Percentiles rank a stretch among this genome's conserved stretches.
Evolutionary conservation across 2,797 vertebrate species (phyloP).

Genomic region (Carcharodon carcharias): DNA sequence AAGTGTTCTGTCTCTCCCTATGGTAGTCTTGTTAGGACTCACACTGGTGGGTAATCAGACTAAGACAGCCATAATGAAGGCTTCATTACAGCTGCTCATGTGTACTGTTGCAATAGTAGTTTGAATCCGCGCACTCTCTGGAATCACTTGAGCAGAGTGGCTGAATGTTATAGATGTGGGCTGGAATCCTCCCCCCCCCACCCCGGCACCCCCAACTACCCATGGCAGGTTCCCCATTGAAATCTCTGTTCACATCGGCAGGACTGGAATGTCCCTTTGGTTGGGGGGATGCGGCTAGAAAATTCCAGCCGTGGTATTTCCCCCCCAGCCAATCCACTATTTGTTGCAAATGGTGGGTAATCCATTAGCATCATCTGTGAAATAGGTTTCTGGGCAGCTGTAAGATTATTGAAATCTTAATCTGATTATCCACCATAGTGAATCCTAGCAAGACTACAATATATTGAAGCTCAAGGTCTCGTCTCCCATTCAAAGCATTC

Average conservation of each 20-base stretch:
- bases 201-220: too few species aligned
- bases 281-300: too few species aligned
- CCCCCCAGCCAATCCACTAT: neutral
- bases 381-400: neutral
- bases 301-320: neutral
- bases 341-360: neutral
- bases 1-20: neutral
- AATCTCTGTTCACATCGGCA: too few species aligned
- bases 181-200: too few species aligned
- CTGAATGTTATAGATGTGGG: neutral
- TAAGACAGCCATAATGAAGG: neutral
- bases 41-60: neutral
- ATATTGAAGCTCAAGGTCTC: neutral
- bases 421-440: neutral
- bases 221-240: too few species aligned
- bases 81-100: neutral
- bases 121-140: neutral
- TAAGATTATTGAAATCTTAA: neutral
- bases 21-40: neutral
- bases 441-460: neutral
- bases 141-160: neutral
- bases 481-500: neutral
- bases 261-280: too few species aligned
- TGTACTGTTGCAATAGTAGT: neutral
- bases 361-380: neutral